Evolutionary conservation across 2,888 invertebrate species (phyloP), one percentile per base, ranked within the genome.

Genomic region (Idaea aversata): DNA sequence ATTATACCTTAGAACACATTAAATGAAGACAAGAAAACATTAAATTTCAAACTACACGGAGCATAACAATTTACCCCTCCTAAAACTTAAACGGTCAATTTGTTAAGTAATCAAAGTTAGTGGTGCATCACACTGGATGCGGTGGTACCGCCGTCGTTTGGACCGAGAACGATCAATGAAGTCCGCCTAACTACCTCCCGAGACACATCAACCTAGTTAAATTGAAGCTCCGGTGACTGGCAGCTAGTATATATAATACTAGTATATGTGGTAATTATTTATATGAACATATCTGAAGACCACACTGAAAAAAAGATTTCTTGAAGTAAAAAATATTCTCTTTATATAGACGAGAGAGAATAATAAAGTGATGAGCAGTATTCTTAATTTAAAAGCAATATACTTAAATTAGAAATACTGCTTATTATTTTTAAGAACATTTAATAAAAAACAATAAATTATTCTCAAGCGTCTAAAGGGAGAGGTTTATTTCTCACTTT

Each of bases 61-160:
- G 47, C 47, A 47, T 47, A 47, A 47, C 47, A 47, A 47, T 47
- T 47, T 47, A 47, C 10, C 47, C 47, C 10, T 47, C 47, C 47
- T 47, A 47, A 47, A 47, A 47, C 47, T 47, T 47, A 47, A 47
- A 6, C 47, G 47, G 47, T 47, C 59, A 25, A 15, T 34, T 25
- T 59, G 59, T 59, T 25, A 34, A 15, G 59, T 25, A 59, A 59
- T 59, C 59, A 59, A 59, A 59, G 59, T 59, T 59, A 59, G 59
- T 59, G 59, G 25, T 15, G 59, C 16, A 25, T 59, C 16, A 59
- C 16, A 16, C 59, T 15, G 34, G 7, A 59, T 25, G 13, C 59
- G 59, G 34, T 13, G 16, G 34, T 59, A 13, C 25, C 34, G 16
- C 16, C 16, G 34, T 25, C 59, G 59, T 34, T 25, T 25, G 16